Evolutionary conservation across 2,113 vertebrate species (phyloP), one percentile per base, ranked within the genome.

Genomic region (Lagenorhynchus albirostris): DNA sequence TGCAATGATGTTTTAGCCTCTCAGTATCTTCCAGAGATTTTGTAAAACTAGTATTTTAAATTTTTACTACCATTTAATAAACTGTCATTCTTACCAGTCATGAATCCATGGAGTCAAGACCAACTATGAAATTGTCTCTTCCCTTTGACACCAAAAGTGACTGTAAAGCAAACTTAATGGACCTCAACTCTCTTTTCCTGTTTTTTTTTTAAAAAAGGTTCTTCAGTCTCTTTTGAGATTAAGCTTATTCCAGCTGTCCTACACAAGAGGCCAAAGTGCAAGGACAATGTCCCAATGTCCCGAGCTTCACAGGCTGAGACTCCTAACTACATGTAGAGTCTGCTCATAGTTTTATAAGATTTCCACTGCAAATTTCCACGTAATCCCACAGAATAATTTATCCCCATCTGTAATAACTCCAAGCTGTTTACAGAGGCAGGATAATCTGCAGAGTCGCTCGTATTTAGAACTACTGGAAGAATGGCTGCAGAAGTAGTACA

Each of bases 301-400:
- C 36, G 74, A 36, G 14, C 31, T 71, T 90, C 86, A 38, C 33
- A 63, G 58, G 29, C 71, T 33, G 63, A 80, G 62, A 33, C 63
- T 63, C 25, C n/a, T 21, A n/a, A 9, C 21, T 47, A 25, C 15
- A 3, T 71, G 70, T 33, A 82, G 65, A 77, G 38, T 36, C 33
- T 55, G 13, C n/a, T 31, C 68, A 26, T 38, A 50, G 41, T 79
- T 81, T 68, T n/a, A 71, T 10, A 50, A 92, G 50, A 67, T 90
- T 95, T 87, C 83, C 74, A 85, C 89, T 90, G 84, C 91, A 84
- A 90, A 92, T 94, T 96, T 97, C 84, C 90, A 97, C 29, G 15
- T 65, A 71, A 95, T 38, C 17, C 63, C 93, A 41, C 36, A n/a
- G 53, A 62, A 68, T 68, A 58, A 65, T 83, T 92, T 90, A 67